Evolutionary conservation across 1,140 invertebrate species (phyloP), one percentile per base, ranked within the genome.

Genomic region (Maniola jurtina): DNA sequence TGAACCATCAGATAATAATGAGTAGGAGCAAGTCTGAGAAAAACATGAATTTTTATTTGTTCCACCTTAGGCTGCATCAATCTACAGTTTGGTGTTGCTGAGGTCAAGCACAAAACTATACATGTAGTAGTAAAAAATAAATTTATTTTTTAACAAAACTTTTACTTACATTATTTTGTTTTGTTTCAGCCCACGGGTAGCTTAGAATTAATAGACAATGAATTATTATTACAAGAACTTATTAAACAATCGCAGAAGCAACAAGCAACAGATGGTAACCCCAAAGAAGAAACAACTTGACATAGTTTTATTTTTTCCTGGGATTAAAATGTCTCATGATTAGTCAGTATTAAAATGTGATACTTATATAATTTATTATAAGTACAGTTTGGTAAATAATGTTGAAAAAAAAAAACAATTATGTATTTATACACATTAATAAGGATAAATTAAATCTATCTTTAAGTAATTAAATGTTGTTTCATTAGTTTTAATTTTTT

Each of bases 331-430:
- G 66, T 66, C 61, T 73, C 64, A 1, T 65, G 40, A 71, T 77
- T 73, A 67, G 72, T 82, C 86, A 88, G 86, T 87, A 88, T 89
- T 89, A 89, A 74, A 76, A 78, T 87, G 85, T 89, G 87, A 88
- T 89, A 88, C 71, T 70, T 72, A 66, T 73, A 67, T 67, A 63
- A 66, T 73, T 73, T 75, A 64, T 72, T 68, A 66, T 72, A 68
- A 70, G 69, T 67, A 70, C 38, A 68, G 66, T 65, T 71, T 71
- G 48, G 15, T 35, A 57, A 69, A 70, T 69, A 58, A 67, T 71
- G 58, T 63, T 68, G 54, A 33, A 56, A 42, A 35, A 35, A 56
- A 42, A 35, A 35, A 62, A 62, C 33, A 63, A 58, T 70, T 54
- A 61, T 72, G 64, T 72, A 64, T 60, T 38, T 57, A 66, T 66